Evolutionary conservation across 37 sponge, comb jelly and placozoan species (phyloP), one percentile per base, ranked within the genome.

Genomic region (Crambe crambe): DNA sequence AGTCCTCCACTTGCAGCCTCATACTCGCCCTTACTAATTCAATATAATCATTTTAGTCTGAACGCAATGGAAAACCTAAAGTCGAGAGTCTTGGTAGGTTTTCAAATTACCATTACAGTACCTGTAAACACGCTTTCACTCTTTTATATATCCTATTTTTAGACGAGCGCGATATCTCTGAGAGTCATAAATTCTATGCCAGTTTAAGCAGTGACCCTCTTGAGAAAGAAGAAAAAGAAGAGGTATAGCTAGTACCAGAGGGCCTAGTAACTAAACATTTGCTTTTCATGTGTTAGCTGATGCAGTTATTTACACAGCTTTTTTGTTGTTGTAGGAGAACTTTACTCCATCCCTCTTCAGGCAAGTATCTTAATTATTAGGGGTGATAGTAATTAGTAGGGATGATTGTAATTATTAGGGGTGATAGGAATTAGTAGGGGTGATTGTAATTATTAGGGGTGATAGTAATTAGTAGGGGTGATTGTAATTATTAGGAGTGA

Each of bases 61-160:
- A 93, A 36, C 86, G 93, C 38, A 78, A 82, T 44, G 93, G 93
- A 26, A 88, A 89, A 62, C 82, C 86, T 12, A 80, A 71, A 20
- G 87, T 89, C 3, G 90, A 93, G 78, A 63, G 74, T 44, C 58
- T 93, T 4, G 93, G 89, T 92, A 76, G 32, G 86, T 74, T 6
- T n/a, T n/a, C n/a, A 20, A 1, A 4, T 3, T 58, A 20, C 23
- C 37, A 23, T 56, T 21, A n/a, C 18, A n/a, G n/a, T n/a, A n/a
- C 17, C 21, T 51, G 22, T 30, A 5, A 18, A 29, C 27, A 26
- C 37, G 58, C 25, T 40, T 43, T 29, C 29, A 25, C 37, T 36
- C 25, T 9, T 57, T 8, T 21, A 23, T 58, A 29, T 63, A 5
- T 66, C 8, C 23, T 72, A 20, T 35, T 39, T 70, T 41, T 65